A percentile compares a stretch with the other conserved stretches of the same genome.
These are phyloP conservation scores for Neoarius graeffei DNA, from an alignment of 2,113 vertebrate species.

Conservation along the genomic window DNA sequence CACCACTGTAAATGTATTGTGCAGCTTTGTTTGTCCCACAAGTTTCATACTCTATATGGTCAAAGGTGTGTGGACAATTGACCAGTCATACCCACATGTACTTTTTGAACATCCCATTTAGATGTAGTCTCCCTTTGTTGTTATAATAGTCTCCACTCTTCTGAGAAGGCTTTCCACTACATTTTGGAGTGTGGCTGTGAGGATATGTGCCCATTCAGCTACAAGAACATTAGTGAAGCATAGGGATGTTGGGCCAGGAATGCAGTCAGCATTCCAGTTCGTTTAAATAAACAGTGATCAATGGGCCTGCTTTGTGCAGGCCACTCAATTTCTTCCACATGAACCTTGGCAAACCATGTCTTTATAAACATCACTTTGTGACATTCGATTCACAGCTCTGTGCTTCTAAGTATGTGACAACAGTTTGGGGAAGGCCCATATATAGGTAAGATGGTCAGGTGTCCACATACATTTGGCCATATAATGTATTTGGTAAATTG, in stretches of 20 bases:
- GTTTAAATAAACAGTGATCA: background rate
- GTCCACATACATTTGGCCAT: background rate
- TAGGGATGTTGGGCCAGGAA: background rate
- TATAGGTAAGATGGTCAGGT: background rate
- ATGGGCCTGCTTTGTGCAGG: background rate
- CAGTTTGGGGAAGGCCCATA: background rate
- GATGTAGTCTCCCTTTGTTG: background rate
- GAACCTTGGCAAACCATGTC: background rate
- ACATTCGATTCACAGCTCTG: background rate
- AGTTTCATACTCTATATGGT: background rate
- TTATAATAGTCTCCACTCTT: background rate
- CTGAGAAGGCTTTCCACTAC: background rate
- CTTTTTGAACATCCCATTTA: background rate
- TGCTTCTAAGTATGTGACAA: background rate
- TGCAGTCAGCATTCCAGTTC: background rate
- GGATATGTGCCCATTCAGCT: background rate
- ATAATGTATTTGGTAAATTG: background rate
- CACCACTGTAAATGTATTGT: background rate
- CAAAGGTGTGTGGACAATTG: background rate
- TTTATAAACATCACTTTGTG: background rate
- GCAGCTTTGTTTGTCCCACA: background rate
- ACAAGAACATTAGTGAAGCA: background rate
- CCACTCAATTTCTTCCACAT: background rate
- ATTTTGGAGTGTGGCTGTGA: background rate
- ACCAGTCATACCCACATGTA: background rate